Evolutionary conservation across 1,140 invertebrate genomes (phyloP).

Genomic region (Penaeus japonicus): DNA sequence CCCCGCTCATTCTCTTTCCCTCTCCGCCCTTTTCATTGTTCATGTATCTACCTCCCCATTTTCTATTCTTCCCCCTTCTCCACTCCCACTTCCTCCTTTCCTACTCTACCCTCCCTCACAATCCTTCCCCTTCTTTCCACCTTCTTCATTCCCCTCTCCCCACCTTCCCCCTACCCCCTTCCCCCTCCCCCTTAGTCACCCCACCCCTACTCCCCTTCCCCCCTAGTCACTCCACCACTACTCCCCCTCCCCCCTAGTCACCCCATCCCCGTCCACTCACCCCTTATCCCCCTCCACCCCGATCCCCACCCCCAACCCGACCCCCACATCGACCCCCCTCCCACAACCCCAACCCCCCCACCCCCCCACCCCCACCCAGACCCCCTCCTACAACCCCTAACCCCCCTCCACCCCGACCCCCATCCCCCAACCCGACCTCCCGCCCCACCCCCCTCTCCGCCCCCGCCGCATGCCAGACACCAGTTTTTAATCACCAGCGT

Average conservation of each 20-base stretch:
- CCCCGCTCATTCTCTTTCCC: not conserved
- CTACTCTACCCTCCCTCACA: not conserved
- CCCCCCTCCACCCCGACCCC: not conserved
- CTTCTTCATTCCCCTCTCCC: not conserved
- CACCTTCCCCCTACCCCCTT: not conserved
- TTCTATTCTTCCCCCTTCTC: not conserved
- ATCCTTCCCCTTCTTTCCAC: not conserved
- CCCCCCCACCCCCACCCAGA: not conserved
- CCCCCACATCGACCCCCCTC: not conserved
- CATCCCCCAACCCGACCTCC: not conserved
- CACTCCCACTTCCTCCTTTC: not conserved
- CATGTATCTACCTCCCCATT: not conserved
- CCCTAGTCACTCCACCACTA: too few species aligned
- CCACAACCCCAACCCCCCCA: too few species aligned
- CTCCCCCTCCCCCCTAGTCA: not conserved
- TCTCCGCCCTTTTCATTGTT: not conserved
- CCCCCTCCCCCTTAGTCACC: too few species aligned
- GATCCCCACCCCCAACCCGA: not conserved
- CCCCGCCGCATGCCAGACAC: not conserved
- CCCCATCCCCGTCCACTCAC: not conserved
- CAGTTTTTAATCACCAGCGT: not conserved
- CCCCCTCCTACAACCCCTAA: not conserved
- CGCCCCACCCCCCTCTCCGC: not conserved
- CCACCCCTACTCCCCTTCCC: not conserved
- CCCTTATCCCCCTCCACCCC: too few species aligned